Percentiles rank a stretch among this genome's conserved stretches.
Conservation (phyloP, 2,113 vertebrate species). For the Caloenas nicobarica region DNA sequence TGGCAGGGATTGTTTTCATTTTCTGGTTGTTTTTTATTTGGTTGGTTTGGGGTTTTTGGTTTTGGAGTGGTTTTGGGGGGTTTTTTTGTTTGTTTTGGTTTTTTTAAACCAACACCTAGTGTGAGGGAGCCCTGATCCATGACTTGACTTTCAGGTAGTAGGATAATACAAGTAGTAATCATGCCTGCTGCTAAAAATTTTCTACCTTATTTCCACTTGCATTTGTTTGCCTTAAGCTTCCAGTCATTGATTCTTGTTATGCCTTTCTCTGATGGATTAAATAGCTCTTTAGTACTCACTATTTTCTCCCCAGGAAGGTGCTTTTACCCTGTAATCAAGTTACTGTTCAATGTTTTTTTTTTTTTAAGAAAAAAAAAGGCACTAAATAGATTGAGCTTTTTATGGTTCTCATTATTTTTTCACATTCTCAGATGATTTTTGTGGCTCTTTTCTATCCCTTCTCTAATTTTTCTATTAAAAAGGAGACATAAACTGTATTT, state of each 20-base stretch:
- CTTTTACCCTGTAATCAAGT: constrained; percentile 58
- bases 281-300: constrained; percentile 40
- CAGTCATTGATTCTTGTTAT: constrained; percentile 42
- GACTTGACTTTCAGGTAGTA: neutral
- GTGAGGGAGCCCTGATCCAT: neutral
- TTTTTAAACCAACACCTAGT: neutral
- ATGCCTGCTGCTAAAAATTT: constrained; percentile 36
- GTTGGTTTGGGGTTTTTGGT: too few species aligned
- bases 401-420: neutral
- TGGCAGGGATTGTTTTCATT: neutral
- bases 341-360: neutral
- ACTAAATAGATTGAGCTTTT: neutral
- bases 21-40: neutral
- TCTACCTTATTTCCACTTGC: constrained; percentile 31
- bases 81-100: neutral
- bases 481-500: neutral
- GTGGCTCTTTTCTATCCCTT: neutral
- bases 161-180: constrained; percentile 29
- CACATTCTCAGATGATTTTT: neutral
- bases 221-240: constrained; percentile 54
- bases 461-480: neutral
- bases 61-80: too few species aligned
- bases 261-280: constrained; percentile 42
- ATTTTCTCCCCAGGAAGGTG: constrained; percentile 47
- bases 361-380: neutral